These are phyloP conservation scores for Alligator mississippiensis DNA, from an alignment of 2,113 vertebrate genomes.

Conservation along the genomic window DNA sequence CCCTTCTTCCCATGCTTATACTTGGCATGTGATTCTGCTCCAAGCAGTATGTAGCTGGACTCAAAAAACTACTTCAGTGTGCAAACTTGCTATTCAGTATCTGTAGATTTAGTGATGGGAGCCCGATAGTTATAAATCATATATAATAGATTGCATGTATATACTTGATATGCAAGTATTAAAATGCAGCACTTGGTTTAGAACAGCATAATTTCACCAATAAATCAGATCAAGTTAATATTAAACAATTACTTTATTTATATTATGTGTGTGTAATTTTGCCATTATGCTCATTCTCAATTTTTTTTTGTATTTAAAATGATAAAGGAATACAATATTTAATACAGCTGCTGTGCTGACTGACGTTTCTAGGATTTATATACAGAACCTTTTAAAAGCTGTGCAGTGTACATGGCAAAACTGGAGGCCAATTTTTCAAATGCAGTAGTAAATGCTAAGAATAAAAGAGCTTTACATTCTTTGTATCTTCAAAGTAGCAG, in stretches of 20 bases:
- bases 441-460: neutral
- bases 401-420: neutral
- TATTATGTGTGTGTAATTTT: neutral
- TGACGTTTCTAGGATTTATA: neutral
- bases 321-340: neutral
- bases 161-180: neutral
- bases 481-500: neutral
- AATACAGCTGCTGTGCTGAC: neutral
- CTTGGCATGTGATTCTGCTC: neutral
- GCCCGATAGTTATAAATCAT: neutral
- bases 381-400: neutral
- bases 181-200: neutral
- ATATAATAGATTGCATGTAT: neutral
- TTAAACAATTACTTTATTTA: neutral
- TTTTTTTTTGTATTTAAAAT: neutral
- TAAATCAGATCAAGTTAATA: neutral
- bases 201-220: neutral
- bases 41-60: neutral
- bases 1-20: neutral
- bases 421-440: neutral
- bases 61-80: rapidly evolving
- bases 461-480: neutral
- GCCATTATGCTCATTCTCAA: neutral
- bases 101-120: neutral
- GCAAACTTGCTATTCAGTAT: no score